Evolutionary conservation across 2,797 vertebrate genomes (phyloP), one percentile per base, ranked within the genome.

Genomic region (Coracias cyanogaster): DNA sequence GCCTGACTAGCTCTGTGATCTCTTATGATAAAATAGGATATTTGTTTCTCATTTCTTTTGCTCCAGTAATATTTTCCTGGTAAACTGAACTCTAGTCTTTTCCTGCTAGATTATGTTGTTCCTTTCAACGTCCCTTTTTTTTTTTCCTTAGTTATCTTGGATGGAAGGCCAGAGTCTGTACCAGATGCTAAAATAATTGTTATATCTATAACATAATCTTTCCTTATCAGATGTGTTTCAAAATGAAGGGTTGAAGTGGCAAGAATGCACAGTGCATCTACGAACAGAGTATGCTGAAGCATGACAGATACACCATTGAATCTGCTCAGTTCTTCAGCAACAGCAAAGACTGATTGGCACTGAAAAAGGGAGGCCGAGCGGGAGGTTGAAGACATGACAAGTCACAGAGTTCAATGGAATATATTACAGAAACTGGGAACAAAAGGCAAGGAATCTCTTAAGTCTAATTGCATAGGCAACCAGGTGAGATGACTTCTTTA

Each of bases 341-440:
- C 51, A 86, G 76, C 93, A 83, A 77, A 86, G 90, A 94, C 85
- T 88, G 93, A 97, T 41, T 96, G 90, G 90, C 92, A 93, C 73
- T 92, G 74, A 91, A 94, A 85, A 92, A 28, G 25, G 26, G n/a
- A 66, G 37, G 37, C 37, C 9, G 73, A 86, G 80, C 39, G 28
- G 90, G 58, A 94, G 83, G 73, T 37, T 37, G 37, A 37, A 72
- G 85, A 86, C 72, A 92, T 71, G 85, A 91, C 87, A 94, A 94
- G 85, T 93, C 91, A 96, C 26, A 0, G 1, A 84, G 92, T 93
- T 94, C 91, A 94, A 3, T 55, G 43, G 82, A 83, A 88, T 87
- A 74, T 24, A 81, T 94, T 85, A 91, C 8, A 80, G 69, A 77
- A 93, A 80, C 10, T 35, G 52, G 39, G 67, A 94, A 92, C 52